Evolutionary conservation across 2,888 invertebrate genomes (phyloP), one percentile per base, ranked within the genome.

Genomic region (Sinopyrophorus schimmeli): DNA sequence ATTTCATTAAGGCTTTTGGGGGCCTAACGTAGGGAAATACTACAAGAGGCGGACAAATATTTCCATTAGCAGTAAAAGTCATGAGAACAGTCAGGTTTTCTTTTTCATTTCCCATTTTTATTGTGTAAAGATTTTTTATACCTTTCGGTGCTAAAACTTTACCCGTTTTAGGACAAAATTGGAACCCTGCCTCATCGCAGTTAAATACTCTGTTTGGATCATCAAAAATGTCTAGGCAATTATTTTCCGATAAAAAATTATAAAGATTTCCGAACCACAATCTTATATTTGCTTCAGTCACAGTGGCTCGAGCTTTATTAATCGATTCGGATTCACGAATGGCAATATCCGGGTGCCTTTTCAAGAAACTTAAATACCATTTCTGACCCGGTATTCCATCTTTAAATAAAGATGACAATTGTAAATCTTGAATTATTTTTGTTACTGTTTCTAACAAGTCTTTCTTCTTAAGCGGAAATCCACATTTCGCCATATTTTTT

Each of bases 321-420:
- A 57, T 21, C 26, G 35, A 40, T 43, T 57, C 54, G 3, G 53
- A 14, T 7, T 21, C 24, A 30, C 32, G 11, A 26, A 12, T 9
- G 17, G 24, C 34, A 10, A 57, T 31, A 5, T 46, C 21, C 5
- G 38, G 47, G 44, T 59, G 51, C 11, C 53, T 18, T 17, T 37
- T 30, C 24, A 53, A 38, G 35, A 59, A 59, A 3, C 24, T 15
- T n/a, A 17, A 16, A 37, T 51, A 58, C 54, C 58, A 59, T 17
- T 47, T 43, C 21, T 39, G 40, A 11, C 54, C 55, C 12, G 57
- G 59, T 10, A 43, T 28, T 24, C 47, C 40, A 9, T 10, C 31
- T n/a, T 15, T 21, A 34, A 12, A 7, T 34, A 24, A 5, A 14
- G 32, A 21, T 35, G 26, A 15, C 23, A 42, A 14, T n/a, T n/a